These are phyloP conservation scores for Plumapathes pennacea DNA, from an alignment of 92 coral and sea anemone species.

Conservation along the genomic window DNA sequence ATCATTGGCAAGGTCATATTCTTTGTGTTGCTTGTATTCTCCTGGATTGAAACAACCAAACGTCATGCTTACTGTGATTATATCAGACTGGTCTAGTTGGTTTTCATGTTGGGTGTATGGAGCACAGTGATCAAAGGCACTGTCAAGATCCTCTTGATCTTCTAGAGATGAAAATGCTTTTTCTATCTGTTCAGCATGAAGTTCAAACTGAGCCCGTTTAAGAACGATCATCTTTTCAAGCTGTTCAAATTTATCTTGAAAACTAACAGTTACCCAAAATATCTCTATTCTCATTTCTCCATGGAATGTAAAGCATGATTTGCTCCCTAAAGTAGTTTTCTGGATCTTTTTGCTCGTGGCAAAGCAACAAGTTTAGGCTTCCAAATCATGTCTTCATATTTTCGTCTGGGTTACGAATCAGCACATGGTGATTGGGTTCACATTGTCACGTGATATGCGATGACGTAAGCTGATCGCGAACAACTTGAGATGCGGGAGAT, in stretches of 20 bases:
- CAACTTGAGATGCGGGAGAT: too few species aligned
- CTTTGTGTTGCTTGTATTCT: slow-evolving; percentile 5
- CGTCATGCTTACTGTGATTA: slow-evolving; percentile 6
- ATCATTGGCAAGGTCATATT: slow-evolving; percentile 24
- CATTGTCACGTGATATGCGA: too few species aligned
- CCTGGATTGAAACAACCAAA: slow-evolving; percentile 36
- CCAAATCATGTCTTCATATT: too few species aligned
- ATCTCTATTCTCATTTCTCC: slow-evolving; percentile 51
- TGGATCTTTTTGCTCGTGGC: slow-evolving; percentile 38
- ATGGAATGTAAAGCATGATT: slow-evolving; percentile 42
- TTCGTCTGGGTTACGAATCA: too few species aligned
- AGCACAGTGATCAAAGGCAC: slow-evolving; percentile 5
- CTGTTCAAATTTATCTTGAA: slow-evolving; percentile 31
- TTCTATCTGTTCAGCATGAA: slow-evolving; percentile 46
- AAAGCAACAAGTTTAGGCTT: too few species aligned
- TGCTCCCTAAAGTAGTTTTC: slow-evolving; percentile 45
- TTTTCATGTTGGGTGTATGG: slow-evolving; percentile 43
- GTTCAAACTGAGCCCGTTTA: slow-evolving; percentile 38
- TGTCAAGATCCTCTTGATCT: slow-evolving; percentile 9
- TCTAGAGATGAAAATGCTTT: slow-evolving; percentile 48
- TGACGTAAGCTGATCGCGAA: too few species aligned
- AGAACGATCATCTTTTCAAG: slow-evolving; percentile 6
- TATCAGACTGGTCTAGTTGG: slow-evolving; percentile 8
- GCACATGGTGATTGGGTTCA: too few species aligned
- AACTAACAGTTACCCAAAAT: slow-evolving; percentile 4